Percentiles rank a stretch among this genome's conserved stretches.
Evolutionary conservation across 2,888 invertebrate genomes (phyloP).

Genomic region (Cyclophora punctaria): DNA sequence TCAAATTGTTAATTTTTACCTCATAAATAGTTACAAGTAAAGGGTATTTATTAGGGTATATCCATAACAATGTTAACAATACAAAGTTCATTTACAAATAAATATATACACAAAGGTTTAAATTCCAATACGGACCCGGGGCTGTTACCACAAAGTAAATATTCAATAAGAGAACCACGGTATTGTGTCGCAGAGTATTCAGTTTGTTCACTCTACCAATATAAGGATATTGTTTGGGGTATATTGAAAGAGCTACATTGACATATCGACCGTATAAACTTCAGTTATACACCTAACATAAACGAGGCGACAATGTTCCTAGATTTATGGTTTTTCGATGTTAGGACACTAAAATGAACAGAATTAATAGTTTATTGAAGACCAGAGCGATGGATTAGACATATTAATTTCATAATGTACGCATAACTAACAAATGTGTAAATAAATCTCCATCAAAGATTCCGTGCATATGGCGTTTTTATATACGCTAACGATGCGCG

Average conservation of each 20-base stretch:
- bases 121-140: slow-evolving; percentile 19
- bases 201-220: slow-evolving; percentile 57
- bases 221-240: slow-evolving; percentile 54
- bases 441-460: too few species aligned
- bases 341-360: too few species aligned
- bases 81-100: slow-evolving; percentile 8
- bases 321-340: too few species aligned
- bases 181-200: slow-evolving; percentile 48
- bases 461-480: too few species aligned
- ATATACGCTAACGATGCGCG: too few species aligned
- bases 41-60: too few species aligned
- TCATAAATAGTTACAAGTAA: slow-evolving; percentile 6
- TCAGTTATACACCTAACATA: too few species aligned
- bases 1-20: not conserved
- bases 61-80: slow-evolving; percentile 13
- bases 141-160: slow-evolving; percentile 42
- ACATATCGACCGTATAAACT: slow-evolving; percentile 13
- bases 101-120: slow-evolving; percentile 12
- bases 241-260: slow-evolving; percentile 40
- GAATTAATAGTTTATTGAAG: too few species aligned
- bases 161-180: slow-evolving; percentile 52
- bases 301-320: too few species aligned
- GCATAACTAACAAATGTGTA: too few species aligned
- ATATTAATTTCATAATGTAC: too few species aligned
- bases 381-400: too few species aligned